Conservation (phyloP, 2,113 vertebrate species). For the Vicugna pacos region DNA sequence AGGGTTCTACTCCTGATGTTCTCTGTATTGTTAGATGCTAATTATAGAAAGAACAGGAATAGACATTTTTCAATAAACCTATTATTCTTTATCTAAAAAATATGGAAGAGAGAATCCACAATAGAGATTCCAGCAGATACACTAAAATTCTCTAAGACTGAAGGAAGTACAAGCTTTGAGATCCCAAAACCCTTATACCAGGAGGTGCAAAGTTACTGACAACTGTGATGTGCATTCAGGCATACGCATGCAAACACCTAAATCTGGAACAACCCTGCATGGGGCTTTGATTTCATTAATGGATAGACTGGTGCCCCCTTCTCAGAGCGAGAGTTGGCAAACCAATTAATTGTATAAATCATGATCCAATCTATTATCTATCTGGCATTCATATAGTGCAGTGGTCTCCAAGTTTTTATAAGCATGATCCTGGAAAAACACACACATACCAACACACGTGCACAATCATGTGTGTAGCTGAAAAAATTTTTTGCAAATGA, state of each 20-base stretch:
- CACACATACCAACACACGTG: no score
- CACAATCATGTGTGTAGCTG: neutral
- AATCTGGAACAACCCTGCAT: neutral
- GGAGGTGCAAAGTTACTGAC: neutral
- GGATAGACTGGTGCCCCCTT: neutral
- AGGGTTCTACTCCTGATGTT: neutral
- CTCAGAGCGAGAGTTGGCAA: constrained; percentile 2
- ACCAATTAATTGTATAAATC: neutral
- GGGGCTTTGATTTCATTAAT: neutral
- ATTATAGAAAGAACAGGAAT: neutral
- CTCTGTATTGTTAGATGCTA: neutral
- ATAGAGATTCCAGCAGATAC: neutral
- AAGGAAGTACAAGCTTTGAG: neutral
- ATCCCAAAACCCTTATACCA: neutral
- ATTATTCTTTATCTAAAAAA: neutral
- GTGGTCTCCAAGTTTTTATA: neutral
- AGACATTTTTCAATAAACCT: neutral
- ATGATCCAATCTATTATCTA: constrained; percentile 19
- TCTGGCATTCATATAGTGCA: neutral
- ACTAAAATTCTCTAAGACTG: neutral
- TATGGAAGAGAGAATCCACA: neutral
- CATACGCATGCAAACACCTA: neutral
- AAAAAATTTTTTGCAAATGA: neutral
- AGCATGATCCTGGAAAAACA: neutral
- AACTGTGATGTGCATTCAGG: neutral